Evolutionary conservation across 1,140 invertebrate species (phyloP).

Genomic region (Habropoda laboriosa): DNA sequence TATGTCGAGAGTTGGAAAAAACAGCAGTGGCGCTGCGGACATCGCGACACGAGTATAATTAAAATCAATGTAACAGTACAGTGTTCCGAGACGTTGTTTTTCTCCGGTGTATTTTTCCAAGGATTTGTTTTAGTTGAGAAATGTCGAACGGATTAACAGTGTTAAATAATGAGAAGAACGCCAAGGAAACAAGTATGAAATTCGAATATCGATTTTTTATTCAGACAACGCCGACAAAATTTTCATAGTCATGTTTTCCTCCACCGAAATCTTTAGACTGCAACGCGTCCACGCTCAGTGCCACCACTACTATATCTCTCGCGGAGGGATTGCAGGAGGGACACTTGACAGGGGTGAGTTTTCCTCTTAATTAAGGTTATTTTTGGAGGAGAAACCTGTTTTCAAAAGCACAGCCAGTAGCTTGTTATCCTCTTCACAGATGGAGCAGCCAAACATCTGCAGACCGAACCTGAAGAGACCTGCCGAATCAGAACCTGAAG

Average conservation of each 20-base stretch:
- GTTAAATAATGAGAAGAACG: slow-evolving; percentile 44
- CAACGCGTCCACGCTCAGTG: slow-evolving; percentile 38
- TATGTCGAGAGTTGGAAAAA: slow-evolving; percentile 32
- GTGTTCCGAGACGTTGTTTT: slow-evolving; percentile 38
- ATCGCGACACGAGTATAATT: slow-evolving; percentile 55
- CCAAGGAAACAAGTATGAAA: slow-evolving; percentile 54
- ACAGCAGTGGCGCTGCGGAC: slow-evolving; percentile 57
- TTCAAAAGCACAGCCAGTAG: neutral
- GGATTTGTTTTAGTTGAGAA: slow-evolving; percentile 13
- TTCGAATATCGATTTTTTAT: slow-evolving; percentile 26
- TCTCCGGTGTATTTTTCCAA: slow-evolving; percentile 11
- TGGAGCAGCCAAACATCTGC: slow-evolving; percentile 61
- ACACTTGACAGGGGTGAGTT: slow-evolving; percentile 56
- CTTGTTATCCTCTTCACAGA: slow-evolving; percentile 44
- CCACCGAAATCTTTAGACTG: slow-evolving; percentile 9
- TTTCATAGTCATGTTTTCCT: neutral
- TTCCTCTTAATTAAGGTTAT: slow-evolving; percentile 35
- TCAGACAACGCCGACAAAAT: neutral
- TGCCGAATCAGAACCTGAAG: slow-evolving; percentile 67
- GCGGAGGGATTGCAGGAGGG: slow-evolving; percentile 32
- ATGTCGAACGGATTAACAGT: slow-evolving; percentile 69
- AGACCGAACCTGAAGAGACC: slow-evolving; percentile 63
- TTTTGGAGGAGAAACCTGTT: slow-evolving; percentile 12
- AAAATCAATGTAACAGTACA: slow-evolving; percentile 66
- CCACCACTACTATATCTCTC: slow-evolving; percentile 19